phyloP scores from a whole-genome alignment of 2,797 vertebrate species.

The Morus bassanus region DNA sequence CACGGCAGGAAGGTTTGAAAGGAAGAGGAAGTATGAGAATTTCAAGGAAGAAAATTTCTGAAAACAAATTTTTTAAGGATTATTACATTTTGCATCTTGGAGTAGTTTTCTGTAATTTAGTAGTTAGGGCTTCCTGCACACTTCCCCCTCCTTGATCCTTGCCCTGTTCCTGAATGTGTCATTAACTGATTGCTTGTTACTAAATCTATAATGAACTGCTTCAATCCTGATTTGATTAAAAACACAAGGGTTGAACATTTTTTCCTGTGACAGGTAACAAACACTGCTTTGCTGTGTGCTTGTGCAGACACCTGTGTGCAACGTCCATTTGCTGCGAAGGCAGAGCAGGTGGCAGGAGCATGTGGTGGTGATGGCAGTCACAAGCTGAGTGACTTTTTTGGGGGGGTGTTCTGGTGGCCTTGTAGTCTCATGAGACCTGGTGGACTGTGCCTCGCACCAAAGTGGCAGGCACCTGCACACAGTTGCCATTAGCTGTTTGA shows the following conservation, averaged over 20 bases:
- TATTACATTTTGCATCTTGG: neutral
- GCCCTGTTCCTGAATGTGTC: neutral
- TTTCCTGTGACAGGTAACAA: neutral
- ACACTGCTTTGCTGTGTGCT: neutral
- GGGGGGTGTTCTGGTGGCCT: neutral
- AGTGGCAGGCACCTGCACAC: neutral
- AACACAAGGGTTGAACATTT: neutral
- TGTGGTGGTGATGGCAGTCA: fast-evolving
- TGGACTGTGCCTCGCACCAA: neutral
- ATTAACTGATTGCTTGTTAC: neutral
- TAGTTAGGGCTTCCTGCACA: neutral
- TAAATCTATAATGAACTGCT: neutral
- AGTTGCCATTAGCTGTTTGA: neutral
- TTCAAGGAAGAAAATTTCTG: neutral
- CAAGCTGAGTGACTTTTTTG: neutral
- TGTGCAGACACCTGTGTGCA: neutral
- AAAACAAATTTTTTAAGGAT: neutral
- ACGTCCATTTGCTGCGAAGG: neutral
- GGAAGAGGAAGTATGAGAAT: neutral
- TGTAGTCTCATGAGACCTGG: neutral
- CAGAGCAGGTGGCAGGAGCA: neutral
- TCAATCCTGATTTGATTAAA: neutral
- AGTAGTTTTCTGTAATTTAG: neutral
- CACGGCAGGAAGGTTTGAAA: neutral
- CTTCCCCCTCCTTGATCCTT: neutral